These are phyloP conservation scores for Conus canariensis DNA, from an alignment of 2,888 invertebrate genomes.

Conservation along the genomic window DNA sequence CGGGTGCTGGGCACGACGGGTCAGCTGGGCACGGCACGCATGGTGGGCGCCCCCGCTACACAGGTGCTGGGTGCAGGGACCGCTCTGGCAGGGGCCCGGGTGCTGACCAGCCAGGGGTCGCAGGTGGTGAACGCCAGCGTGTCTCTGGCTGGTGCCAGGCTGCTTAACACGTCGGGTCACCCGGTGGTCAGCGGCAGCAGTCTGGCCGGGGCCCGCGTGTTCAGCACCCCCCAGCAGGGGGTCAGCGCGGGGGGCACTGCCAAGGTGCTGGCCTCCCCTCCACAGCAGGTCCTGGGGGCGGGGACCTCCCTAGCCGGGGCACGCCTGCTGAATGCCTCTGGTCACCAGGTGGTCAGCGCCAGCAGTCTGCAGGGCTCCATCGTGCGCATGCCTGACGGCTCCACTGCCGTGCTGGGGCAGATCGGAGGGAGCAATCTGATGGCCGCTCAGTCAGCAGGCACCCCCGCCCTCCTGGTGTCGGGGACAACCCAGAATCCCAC, in stretches of 20 bases:
- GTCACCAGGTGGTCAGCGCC: constrained; percentile 25
- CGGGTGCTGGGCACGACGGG: constrained; percentile 36
- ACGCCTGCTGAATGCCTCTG: constrained; percentile 29
- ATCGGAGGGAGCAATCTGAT: constrained; percentile 46
- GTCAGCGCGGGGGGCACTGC: constrained; percentile 16
- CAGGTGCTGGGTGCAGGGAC: neutral
- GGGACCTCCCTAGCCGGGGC: constrained; percentile 24
- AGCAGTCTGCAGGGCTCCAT: constrained; percentile 30
- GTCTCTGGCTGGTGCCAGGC: neutral
- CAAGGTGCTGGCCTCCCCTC: neutral
- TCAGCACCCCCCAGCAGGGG: neutral
- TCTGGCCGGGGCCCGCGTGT: neutral
- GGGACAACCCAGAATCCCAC: constrained; percentile 46
- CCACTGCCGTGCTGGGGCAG: constrained; percentile 44
- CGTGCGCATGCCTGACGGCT: constrained; percentile 38
- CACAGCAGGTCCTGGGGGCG: neutral
- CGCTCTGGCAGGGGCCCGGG: neutral
- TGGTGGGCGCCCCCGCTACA: neutral
- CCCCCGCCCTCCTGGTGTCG: constrained; percentile 45
- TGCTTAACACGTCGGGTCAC: neutral
- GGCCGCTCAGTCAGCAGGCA: neutral
- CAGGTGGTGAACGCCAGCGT: neutral
- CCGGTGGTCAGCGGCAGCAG: neutral
- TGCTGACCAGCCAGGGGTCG: neutral
- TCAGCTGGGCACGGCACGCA: neutral